Percentiles rank a stretch among this genome's conserved stretches.
phyloP scores from a whole-genome alignment of 1,140 invertebrate genomes.

The Carposina sasakii region DNA sequence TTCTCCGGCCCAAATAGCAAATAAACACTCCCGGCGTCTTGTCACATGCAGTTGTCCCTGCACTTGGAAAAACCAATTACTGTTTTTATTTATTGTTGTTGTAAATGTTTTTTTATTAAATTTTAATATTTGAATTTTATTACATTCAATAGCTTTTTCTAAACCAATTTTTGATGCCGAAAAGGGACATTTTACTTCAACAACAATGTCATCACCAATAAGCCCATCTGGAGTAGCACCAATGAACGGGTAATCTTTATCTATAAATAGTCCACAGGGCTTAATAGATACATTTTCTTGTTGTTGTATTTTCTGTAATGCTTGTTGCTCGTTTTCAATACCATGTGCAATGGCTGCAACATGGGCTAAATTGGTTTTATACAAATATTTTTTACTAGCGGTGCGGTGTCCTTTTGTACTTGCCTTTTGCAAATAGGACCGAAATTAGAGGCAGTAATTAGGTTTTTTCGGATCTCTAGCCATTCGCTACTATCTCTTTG shows the following conservation, averaged over 20 bases:
- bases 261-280: slow-evolving; percentile 17
- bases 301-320: slow-evolving; percentile 6
- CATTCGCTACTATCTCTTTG: slow-evolving; percentile 34
- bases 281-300: slow-evolving; percentile 14
- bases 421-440: slow-evolving; percentile 12
- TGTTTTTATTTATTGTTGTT: too few species aligned
- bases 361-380: slow-evolving; percentile 6
- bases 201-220: background rate
- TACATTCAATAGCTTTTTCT: slow-evolving; percentile 4
- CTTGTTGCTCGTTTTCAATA: slow-evolving; percentile 10
- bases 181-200: slow-evolving; percentile 11
- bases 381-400: slow-evolving; percentile 15
- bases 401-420: slow-evolving; percentile 4
- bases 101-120: too few species aligned
- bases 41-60: too few species aligned
- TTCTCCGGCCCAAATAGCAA: too few species aligned
- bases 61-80: too few species aligned
- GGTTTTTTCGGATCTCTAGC: slow-evolving; percentile 27
- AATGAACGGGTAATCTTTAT: slow-evolving; percentile 10
- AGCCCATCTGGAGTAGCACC: slow-evolving; percentile 11
- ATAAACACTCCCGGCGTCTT: too few species aligned
- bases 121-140: too few species aligned
- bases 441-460: slow-evolving; percentile 42
- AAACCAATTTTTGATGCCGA: background rate
- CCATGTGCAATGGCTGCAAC: slow-evolving; percentile 13